phyloP scores from a whole-genome alignment of 2,113 vertebrate species.

The Nothobranchius furzeri region DNA sequence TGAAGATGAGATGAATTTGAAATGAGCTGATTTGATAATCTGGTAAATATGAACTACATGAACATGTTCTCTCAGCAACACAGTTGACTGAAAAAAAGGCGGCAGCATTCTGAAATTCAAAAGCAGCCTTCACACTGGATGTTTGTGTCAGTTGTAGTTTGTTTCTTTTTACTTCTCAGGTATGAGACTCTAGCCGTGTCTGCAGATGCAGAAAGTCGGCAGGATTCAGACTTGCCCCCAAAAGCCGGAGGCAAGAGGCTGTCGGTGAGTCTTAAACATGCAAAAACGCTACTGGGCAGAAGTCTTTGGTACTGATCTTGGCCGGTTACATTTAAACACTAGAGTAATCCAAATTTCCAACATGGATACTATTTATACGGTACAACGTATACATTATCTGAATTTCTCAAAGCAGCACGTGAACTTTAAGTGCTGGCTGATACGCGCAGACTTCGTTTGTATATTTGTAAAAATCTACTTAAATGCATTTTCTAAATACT shows the following conservation, averaged over 20 bases:
- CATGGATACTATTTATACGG: not conserved
- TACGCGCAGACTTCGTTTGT: not conserved
- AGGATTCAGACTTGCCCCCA: constrained; percentile 85
- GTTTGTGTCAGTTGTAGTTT: constrained; percentile 5
- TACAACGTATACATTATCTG: not conserved
- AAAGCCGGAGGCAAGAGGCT: constrained; percentile 90
- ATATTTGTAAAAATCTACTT: constrained; percentile 3
- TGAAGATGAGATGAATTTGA: no score
- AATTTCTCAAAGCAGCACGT: not conserved
- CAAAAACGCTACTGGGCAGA: not conserved
- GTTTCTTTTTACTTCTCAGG: constrained; percentile 71
- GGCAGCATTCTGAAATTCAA: not conserved
- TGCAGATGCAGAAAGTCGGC: constrained; percentile 89
- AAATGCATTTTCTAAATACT: not conserved
- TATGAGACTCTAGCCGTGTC: constrained; percentile 95
- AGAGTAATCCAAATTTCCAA: not conserved
- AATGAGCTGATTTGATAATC: no score
- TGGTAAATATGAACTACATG: no score
- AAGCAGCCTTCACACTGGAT: not conserved
- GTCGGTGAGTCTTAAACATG: constrained; percentile 63
- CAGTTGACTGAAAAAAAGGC: no score
- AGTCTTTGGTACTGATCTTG: not conserved
- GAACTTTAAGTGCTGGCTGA: not conserved
- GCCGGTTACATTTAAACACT: not conserved
- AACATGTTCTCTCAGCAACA: not conserved